These are phyloP conservation scores for Germaria angustata DNA, from an alignment of 2,888 invertebrate genomes.

Conservation along the genomic window DNA sequence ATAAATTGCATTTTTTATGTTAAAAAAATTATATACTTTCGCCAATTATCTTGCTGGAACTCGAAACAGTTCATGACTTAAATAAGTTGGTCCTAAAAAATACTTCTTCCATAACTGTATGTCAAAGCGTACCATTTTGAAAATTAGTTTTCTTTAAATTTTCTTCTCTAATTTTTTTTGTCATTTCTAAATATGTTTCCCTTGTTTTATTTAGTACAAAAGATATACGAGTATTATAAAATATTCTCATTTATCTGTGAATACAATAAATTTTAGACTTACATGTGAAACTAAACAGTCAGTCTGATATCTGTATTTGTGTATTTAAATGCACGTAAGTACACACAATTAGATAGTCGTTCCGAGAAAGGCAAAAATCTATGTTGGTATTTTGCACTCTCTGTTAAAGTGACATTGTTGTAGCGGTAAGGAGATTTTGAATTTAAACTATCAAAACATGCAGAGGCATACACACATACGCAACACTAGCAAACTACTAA, in stretches of 20 bases:
- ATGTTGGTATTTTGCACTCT: conserved; percentile 23
- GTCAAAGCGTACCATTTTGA: no score
- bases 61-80: no score
- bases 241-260: not conserved
- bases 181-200: no score
- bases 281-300: not conserved
- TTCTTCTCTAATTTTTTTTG: no score
- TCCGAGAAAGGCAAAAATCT: not conserved
- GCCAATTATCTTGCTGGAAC: no score
- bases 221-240: not conserved
- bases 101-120: no score
- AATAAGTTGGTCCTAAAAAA: no score
- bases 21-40: no score
- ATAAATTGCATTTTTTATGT: no score
- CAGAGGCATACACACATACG: not conserved
- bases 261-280: not conserved
- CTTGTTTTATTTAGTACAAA: not conserved
- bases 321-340: not conserved
- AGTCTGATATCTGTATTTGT: not conserved
- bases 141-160: no score
- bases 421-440: not conserved
- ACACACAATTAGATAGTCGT: conserved; percentile 2
- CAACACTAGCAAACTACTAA: not conserved
- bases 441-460: not conserved
- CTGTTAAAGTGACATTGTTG: conserved; percentile 32